These are phyloP conservation scores for Odocoileus virginianus DNA, from an alignment of 2,113 vertebrate species.

Conservation along the genomic window DNA sequence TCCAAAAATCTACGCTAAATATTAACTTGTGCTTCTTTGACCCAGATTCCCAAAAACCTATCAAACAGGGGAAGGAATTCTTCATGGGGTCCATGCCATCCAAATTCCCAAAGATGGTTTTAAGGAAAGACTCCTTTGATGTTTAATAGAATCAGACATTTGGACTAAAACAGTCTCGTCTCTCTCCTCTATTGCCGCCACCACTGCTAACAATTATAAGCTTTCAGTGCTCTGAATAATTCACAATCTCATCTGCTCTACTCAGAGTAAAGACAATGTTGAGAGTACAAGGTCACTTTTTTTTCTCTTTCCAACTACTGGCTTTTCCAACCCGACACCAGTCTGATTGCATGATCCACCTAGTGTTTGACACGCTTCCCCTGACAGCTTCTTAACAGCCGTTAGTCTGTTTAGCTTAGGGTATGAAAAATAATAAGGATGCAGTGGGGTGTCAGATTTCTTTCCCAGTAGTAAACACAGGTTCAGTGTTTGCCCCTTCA, in stretches of 20 bases:
- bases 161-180: slow-evolving; percentile 76
- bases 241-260: slow-evolving; percentile 87
- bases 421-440: slow-evolving; percentile 73
- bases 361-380: slow-evolving; percentile 81
- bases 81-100: slow-evolving; percentile 34
- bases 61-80: slow-evolving; percentile 71
- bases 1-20: slow-evolving; percentile 77
- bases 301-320: slow-evolving; percentile 84
- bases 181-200: slow-evolving; percentile 79
- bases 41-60: slow-evolving; percentile 78
- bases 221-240: slow-evolving; percentile 94
- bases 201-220: slow-evolving; percentile 84
- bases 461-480: slow-evolving; percentile 44
- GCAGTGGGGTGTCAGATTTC: slow-evolving; percentile 71
- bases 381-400: slow-evolving; percentile 77
- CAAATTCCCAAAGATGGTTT: slow-evolving; percentile 74
- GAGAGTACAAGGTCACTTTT: slow-evolving; percentile 82
- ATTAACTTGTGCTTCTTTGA: slow-evolving; percentile 82
- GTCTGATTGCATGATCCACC: slow-evolving; percentile 77
- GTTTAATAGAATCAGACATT: slow-evolving; percentile 78
- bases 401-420: slow-evolving; percentile 77
- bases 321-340: slow-evolving; percentile 84
- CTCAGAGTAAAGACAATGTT: slow-evolving; percentile 80
- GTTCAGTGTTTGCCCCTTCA: background rate
- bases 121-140: slow-evolving; percentile 75